Base-by-base conservation (phyloP, 2,113 vertebrate species). In the Procavia capensis region DNA sequence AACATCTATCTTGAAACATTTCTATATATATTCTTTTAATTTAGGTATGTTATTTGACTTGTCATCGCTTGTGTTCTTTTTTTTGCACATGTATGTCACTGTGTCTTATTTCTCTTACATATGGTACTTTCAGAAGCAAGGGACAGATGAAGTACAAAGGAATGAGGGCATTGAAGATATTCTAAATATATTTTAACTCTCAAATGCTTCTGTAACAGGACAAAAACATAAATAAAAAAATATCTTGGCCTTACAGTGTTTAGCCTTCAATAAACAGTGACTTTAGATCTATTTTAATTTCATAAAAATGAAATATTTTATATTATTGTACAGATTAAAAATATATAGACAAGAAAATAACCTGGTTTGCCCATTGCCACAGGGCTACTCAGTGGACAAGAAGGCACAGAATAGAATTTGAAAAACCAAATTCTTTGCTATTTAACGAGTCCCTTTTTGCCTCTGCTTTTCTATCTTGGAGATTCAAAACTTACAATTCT, bases 401-500 rank as follows among this genome's bases (percentile, higher is more conserved):
- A 34, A 22, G 61, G 70, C 59, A 81, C 5, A 87, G 19, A 27
- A 54, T 16, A 16, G 50, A 54, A 54, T 54, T 54, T 54, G 50
- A 81, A 89, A 96, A 93, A 24, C 31, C 39, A 93, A 81, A 79
- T 78, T 59, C 29, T 43, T 64, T 50, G 2, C 45, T 82, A 41
- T 29, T 29, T 17, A n/a, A 39, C 22, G 47, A 54, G 16, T 57
- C 25, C 24, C 50, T 95, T 93, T 61, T 41, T 7, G 78, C 11
- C 89, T 29, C 27, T 34, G 29, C 39, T 89, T 66, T 41, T 68
- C 19, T 82, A 86, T 43, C 19, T 81, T 34, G 2, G 6, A 47
- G 27, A 47, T 10, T 87, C 64, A 88, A 95, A 95, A 93, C 43
- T 45, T 95, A 31, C 39, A 57, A 59, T 95, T 95, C 92, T 75